Base-by-base conservation (phyloP, 2,113 vertebrate species). In the Onychostruthus taczanowskii region DNA sequence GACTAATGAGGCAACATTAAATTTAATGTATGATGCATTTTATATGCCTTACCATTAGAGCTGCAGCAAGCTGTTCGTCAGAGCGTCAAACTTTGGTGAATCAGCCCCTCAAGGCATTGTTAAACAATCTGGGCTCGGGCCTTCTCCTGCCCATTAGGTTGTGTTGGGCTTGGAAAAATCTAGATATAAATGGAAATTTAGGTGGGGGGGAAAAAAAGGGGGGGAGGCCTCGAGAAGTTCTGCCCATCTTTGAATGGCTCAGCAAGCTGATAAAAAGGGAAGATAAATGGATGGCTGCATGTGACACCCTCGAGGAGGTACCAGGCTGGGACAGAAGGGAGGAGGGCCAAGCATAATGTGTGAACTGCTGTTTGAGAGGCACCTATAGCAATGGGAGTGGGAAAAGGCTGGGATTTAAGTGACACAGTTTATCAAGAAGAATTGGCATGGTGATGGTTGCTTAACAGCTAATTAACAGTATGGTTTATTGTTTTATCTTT, bases 1-100 rank as follows among this genome's bases (percentile, higher is more conserved):
- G 98, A 98, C 97, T 98, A 98, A 98, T 98, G 98, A 98, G 97
- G 89, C 91, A 97, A 97, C 97, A 97, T 98, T 98, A 98, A 97
- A 97, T 98, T 98, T 98, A 98, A 98, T 98, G 97, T 98, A 98
- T 97, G 95, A 98, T 97, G 96, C 92, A 89, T 98, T 98, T 98
- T 98, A 98, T 98, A 97, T 96, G 94, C 94, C 86, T 97, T 94
- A 91, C 94, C 87, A 97, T 98, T 97, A 98, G 96, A 97, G 96
- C 89, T 93, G 69, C 66, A 91, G 97, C 97, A 98, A 97, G 97
- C 97, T 98, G 97, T 98, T 98, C n/a, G 8, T 97, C 93, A 84
- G 95, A 94, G 84, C 90, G 49, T 96, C 66, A 11, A 94, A 97
- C 95, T 97, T 97, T 93, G 95, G 97, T 96, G 96, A 97, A 93